Percentiles rank a stretch among this genome's conserved stretches.
Conservation (phyloP, 2,113 vertebrate species). For the Zosterops pallidus region DNA sequence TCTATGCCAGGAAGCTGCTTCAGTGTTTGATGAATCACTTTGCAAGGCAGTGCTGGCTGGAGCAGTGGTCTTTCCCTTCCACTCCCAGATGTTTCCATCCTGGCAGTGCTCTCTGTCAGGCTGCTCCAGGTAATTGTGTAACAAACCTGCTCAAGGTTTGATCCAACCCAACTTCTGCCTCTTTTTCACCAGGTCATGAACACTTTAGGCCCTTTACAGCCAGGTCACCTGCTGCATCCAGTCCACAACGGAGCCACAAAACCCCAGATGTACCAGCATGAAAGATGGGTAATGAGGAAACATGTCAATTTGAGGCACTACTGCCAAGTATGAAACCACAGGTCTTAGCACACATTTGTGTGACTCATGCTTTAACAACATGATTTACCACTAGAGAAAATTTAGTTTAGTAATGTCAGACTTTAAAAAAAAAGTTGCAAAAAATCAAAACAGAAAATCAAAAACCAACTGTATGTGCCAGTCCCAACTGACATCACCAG, state of each 20-base stretch:
- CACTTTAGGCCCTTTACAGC: background rate
- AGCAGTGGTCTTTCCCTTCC: background rate
- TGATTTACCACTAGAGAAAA: background rate
- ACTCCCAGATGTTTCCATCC: background rate
- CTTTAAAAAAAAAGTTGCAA: background rate
- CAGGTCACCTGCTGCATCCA: background rate
- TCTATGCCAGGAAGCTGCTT: background rate
- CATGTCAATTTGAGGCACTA: background rate
- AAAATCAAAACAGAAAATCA: background rate
- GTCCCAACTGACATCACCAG: background rate
- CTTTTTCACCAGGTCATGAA: background rate
- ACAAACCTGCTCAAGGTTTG: background rate
- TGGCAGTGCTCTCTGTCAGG: background rate
- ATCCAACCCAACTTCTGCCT: background rate
- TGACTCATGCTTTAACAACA: background rate
- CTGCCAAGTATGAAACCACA: background rate
- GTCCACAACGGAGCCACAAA: background rate
- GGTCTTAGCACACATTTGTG: background rate
- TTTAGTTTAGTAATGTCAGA: background rate
- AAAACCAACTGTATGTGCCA: background rate
- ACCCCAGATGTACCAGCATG: background rate
- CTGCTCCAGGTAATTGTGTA: background rate
- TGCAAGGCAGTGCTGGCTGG: background rate
- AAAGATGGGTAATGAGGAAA: background rate
- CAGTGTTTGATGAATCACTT: background rate